Percentiles rank a stretch among this genome's conserved stretches.
Evolutionary conservation across 1,140 invertebrate genomes (phyloP).

Genomic region (Sinella curviseta): DNA sequence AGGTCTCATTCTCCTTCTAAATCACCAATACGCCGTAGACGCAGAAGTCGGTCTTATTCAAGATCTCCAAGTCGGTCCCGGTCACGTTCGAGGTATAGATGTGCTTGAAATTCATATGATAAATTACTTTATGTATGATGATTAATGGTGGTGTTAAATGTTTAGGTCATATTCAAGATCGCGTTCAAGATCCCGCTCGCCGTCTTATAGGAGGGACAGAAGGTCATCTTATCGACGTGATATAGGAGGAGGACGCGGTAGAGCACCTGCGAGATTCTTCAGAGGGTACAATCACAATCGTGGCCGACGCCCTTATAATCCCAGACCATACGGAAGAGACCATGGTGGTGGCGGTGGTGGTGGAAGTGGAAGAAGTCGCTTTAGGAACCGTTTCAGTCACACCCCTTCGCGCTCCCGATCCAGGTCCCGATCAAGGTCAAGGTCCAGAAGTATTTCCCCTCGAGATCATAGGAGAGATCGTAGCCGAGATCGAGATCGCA

Average conservation of each 20-base stretch:
- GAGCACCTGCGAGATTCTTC: slow-evolving; percentile 1
- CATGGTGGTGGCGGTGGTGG: neutral
- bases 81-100: neutral
- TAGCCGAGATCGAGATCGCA: slow-evolving; percentile 5
- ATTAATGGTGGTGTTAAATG: neutral
- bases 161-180: slow-evolving; percentile 20
- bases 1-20: slow-evolving; percentile 22
- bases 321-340: neutral
- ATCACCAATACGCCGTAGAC: slow-evolving; percentile 1
- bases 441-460: neutral
- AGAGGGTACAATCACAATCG: slow-evolving; percentile 10
- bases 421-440: slow-evolving; percentile 30
- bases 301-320: neutral
- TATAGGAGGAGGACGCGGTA: neutral
- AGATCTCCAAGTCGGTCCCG: slow-evolving; percentile 18
- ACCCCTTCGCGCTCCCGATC: slow-evolving; percentile 35
- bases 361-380: slow-evolving; percentile 19
- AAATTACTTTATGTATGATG: neutral
- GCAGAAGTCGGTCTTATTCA: neutral
- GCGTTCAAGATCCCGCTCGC: slow-evolving; percentile 34
- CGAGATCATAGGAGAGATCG: neutral
- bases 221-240: neutral
- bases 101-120: neutral
- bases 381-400: slow-evolving; percentile 39
- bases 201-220: slow-evolving; percentile 9